Evolutionary conservation across 2,888 invertebrate genomes (phyloP), one percentile per base, ranked within the genome.

Genomic region (Idaea aversata): DNA sequence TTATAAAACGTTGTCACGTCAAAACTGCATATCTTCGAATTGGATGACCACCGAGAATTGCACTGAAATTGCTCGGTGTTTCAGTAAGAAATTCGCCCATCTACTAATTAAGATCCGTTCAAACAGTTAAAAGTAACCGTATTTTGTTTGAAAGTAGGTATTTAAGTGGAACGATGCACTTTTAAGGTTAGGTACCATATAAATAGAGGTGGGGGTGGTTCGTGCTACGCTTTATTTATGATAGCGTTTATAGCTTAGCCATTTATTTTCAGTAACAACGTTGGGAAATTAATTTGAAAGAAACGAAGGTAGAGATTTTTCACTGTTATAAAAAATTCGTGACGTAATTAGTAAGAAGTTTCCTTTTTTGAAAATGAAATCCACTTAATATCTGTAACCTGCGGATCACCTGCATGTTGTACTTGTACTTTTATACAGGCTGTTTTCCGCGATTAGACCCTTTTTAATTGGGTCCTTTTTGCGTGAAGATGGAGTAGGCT

Each of bases 241-340:
- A 13, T 47, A 13, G 47, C 47, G 47, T 47, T 47, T 47, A 47
- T 47, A 47, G 47, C 47, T 13, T 47, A 47, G 59, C 61, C 34
- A 64, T 61, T 64, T 57, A 57, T 64, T 59, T 64, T 57, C 47
- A 47, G 47, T 47, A 47, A 47, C 47, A 47, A 47, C 47, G 13
- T 6, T 47, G 47, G 13, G 47, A 47, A 13, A 13, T 47, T 47
- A 13, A 47, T 47, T 47, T 47, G 4, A 47, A 47, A 47, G 13
- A 34, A 65, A 60, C 13, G 25, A 34, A 60, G 34, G 15, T 60
- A 25, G 10, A 25, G 25, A 25, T 25, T 25, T 25, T 2, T 25
- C 25, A 25, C 2, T 25, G 2, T 25, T 1, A 25, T n/a, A 25
- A 25, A 25, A 25, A 25, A 25, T 25, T 25, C 25, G 25, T 25